phyloP scores from a whole-genome alignment of 2,113 vertebrate species.

The Potamarius usumacintae region DNA sequence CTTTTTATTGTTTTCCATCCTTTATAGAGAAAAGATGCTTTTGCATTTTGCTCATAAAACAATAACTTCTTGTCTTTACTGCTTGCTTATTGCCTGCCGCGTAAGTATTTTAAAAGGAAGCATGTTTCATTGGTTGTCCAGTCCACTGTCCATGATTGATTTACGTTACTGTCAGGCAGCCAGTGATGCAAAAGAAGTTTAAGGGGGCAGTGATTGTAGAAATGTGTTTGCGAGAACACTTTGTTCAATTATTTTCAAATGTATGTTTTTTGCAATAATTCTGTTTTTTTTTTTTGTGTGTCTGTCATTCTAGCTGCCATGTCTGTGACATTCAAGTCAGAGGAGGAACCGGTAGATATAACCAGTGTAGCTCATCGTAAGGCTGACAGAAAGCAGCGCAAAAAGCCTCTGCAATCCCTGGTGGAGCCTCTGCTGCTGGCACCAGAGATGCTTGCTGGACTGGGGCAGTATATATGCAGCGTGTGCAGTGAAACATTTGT shows the following conservation, averaged over 20 bases:
- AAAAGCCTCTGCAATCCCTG: neutral
- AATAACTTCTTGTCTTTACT: neutral
- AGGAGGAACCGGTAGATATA: neutral
- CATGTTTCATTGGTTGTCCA: neutral
- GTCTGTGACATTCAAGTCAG: neutral
- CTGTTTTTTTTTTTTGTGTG: too few relatives aligned
- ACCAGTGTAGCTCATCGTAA: neutral
- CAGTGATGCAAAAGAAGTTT: neutral
- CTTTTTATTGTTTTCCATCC: neutral
- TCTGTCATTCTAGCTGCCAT: neutral
- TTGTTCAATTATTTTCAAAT: neutral
- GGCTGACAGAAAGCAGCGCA: neutral
- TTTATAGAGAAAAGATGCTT: neutral
- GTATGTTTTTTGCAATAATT: neutral
- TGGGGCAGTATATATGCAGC: constrained; percentile 48
- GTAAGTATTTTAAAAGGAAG: neutral
- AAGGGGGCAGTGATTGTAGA: neutral
- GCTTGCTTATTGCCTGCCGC: neutral
- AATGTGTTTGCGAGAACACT: neutral
- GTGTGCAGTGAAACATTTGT: constrained; percentile 49
- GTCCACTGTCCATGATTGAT: neutral
- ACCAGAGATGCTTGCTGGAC: neutral
- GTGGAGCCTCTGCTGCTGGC: neutral
- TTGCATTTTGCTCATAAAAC: neutral
- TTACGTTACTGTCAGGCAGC: neutral